phyloP scores from a whole-genome alignment of 2,888 invertebrate genomes.

The Pristionchus maxplancki region DNA sequence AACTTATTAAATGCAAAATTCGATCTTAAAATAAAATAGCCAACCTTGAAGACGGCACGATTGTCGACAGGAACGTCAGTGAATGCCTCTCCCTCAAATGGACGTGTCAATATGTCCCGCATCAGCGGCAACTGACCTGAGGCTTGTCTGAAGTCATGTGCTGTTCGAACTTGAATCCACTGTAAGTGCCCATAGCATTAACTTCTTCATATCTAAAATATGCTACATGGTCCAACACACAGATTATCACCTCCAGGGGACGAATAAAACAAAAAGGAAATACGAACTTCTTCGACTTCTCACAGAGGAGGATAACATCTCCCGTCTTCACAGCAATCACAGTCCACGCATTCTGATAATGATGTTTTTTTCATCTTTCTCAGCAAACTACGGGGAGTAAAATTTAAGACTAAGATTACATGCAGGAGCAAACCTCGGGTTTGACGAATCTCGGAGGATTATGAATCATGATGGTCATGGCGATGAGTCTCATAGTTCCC shows the following conservation, averaged over 20 bases:
- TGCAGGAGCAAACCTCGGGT: background rate
- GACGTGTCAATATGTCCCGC: background rate
- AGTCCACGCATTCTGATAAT: background rate
- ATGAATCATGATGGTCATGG: background rate
- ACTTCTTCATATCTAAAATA: background rate
- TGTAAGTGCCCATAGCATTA: background rate
- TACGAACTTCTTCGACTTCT: background rate
- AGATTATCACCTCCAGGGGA: no score
- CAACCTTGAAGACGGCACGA: background rate
- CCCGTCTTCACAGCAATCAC: background rate
- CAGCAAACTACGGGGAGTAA: background rate
- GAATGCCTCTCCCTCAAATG: background rate
- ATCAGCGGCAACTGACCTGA: background rate
- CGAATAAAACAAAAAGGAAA: no score
- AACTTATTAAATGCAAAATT: no score
- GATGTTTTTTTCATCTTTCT: background rate
- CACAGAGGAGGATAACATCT: background rate
- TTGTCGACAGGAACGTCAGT: background rate
- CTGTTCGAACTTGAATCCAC: conserved; percentile 1
- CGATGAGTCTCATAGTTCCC: background rate
- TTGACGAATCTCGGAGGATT: background rate
- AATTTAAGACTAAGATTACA: no score
- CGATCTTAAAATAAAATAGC: no score
- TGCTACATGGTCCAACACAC: no score
- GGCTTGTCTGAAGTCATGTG: conserved; percentile 8